Evolutionary conservation across 2,797 vertebrate genomes (phyloP).

Genomic region (Falco concolor): DNA sequence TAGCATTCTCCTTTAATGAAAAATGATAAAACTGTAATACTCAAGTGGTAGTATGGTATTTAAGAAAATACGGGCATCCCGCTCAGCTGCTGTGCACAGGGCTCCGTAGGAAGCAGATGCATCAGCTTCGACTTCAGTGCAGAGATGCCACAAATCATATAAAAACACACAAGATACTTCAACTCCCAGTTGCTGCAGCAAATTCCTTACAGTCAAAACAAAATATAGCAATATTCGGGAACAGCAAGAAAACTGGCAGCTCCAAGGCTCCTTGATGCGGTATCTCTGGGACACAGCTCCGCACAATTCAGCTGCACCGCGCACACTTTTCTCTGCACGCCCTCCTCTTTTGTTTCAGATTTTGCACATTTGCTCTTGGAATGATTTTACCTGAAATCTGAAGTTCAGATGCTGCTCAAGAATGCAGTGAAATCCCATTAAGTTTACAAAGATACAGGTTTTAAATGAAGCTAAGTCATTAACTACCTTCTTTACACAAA

Average conservation of each 20-base stretch:
- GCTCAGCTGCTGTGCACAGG: fast-evolving
- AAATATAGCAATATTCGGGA: neutral
- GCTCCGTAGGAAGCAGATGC: neutral
- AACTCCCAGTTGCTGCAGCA: neutral
- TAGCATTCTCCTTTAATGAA: neutral
- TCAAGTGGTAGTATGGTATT: neutral
- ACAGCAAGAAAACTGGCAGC: neutral
- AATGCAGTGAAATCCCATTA: fast-evolving
- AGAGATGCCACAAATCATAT: neutral
- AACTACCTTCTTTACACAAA: neutral
- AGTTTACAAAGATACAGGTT: neutral
- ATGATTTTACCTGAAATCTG: neutral
- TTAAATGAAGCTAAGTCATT: neutral
- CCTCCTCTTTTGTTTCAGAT: neutral
- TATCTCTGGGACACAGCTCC: fast-evolving
- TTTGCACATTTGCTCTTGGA: fast-evolving
- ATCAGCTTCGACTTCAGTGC: neutral
- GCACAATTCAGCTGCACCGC: neutral
- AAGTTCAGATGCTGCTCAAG: neutral
- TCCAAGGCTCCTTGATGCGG: fast-evolving
- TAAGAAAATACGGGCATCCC: neutral
- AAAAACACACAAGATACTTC: neutral
- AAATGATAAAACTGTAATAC: fast-evolving
- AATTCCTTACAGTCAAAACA: neutral
- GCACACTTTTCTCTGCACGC: fast-evolving